Evolutionary conservation across 2,888 invertebrate species (phyloP), one percentile per base, ranked within the genome.

Genomic region (Crossocerus cetratus): DNA sequence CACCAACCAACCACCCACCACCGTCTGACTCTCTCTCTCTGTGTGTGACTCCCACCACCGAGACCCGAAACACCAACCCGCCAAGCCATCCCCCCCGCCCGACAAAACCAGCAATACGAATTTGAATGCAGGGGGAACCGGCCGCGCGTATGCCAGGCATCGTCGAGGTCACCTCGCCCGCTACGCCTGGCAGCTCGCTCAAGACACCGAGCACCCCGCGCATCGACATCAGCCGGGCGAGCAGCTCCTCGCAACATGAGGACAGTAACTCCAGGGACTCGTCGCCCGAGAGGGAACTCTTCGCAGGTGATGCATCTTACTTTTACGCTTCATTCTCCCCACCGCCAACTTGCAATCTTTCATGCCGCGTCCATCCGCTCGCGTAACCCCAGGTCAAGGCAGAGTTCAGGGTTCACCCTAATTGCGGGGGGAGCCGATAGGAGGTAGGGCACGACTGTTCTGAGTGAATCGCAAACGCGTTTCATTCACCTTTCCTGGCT

Each of bases 171-270:
- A 87, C 87, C 75, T 88, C 87, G 64, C 89, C 89, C 69, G 85
- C 87, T 63, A 88, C 89, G 76, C 87, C 89, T 77, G 87, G 86
- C 66, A 88, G 86, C 76, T 88, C 91, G 72, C 88, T 93, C 54
- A 92, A 93, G 82, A 94, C 95, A 57, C 95, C 96, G 20, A 93
- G 93, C 79, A 95, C 96, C 63, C 97, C 97, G 21, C 93, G 97
- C 85, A 97, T 97, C 84, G 97, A 97, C 91, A 95, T 97, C 89
- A 97, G 96, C 80, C 93, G 97, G 81, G 97, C 97, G 3, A 96
- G 96, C 87, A 96, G 96, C 89, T 96, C 96, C 69, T 96, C 96
- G 45, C 96, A 97, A 85, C 96, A 96, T 88, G 92, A 92, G 84
- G 96, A 96, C 87, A 96, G 96, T 84, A 89, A 88, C 74, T 90